phyloP scores from a whole-genome alignment of 2,113 vertebrate genomes.

The Chloebia gouldiae region DNA sequence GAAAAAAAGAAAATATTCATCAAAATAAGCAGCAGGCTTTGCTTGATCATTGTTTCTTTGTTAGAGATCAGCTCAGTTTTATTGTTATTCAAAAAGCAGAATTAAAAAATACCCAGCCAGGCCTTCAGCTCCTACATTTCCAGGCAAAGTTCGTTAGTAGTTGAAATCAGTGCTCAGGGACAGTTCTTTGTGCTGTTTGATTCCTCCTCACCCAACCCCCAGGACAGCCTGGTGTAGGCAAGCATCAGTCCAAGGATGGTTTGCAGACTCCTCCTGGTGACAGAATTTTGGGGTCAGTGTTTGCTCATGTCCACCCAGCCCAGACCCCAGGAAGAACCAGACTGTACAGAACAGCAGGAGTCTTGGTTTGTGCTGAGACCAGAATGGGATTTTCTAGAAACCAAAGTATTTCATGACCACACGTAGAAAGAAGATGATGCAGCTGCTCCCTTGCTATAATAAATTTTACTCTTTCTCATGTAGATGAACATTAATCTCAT shows the following conservation, averaged over 20 bases:
- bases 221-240: not conserved
- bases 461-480: not conserved
- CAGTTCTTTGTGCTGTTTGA: not conserved
- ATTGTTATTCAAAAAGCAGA: not conserved
- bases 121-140: not conserved
- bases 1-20: not conserved
- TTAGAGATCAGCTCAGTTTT: not conserved
- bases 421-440: not conserved
- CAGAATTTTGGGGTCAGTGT: not conserved
- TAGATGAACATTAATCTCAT: not conserved
- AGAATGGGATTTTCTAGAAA: not conserved
- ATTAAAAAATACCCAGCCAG: not conserved
- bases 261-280: not conserved
- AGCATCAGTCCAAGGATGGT: not conserved
- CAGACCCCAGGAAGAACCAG: not conserved
- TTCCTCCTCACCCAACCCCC: not conserved
- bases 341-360: not conserved
- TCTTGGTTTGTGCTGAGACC: not conserved
- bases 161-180: not conserved
- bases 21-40: not conserved
- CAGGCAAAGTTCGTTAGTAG: not conserved
- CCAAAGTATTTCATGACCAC: not conserved
- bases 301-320: not conserved
- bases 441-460: not conserved
- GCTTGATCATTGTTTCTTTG: not conserved